Evolutionary conservation across 2,888 invertebrate species (phyloP), one percentile per base, ranked within the genome.

Genomic region (Phalera bucephala): DNA sequence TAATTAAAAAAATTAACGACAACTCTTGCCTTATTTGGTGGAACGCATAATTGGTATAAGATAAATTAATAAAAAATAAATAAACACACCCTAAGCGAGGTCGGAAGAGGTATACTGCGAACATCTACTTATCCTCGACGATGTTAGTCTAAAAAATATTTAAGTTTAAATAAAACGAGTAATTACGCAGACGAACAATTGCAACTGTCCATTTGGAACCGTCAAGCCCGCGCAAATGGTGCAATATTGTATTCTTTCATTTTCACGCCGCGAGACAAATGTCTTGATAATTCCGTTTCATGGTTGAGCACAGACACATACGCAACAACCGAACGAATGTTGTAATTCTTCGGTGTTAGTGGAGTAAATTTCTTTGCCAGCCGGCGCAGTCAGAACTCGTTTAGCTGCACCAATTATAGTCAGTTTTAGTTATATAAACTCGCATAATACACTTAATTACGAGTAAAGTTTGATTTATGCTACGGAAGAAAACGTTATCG

Each of bases 201-300:
- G 22, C 4, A 10, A 2, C 22, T 7, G 22, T 22, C 10, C 10
- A 22, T 22, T 22, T 22, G 10, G 9, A 22, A 22, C 22, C 22
- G 22, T 4, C 22, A 22, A 9, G 22, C 21, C 21, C 4, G n/a
- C n/a, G 34, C 35, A 30, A 36, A 49, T 52, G 38, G 31, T 29
- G 39, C 34, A 45, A 55, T 40, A 35, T 31, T 43, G 39, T 30
- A 40, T 40, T 38, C 35, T 31, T 31, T 31, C 32, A 39, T 30
- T 45, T 42, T 31, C 28, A 39, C 35, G 27, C 23, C 30, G 41
- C 41, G 46, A 45, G 38, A 47, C 44, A 50, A 54, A 43, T 38
- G 40, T 57, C 53, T 50, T 44, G 40, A 55, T 52, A 53, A 62
- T 50, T 45, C 46, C 42, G 55, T 64, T 64, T 64, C 58, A 65